A percentile compares a stretch with the other conserved stretches of the same genome.
phyloP scores from a whole-genome alignment of 1,140 invertebrate species.

The Maniola jurtina region DNA sequence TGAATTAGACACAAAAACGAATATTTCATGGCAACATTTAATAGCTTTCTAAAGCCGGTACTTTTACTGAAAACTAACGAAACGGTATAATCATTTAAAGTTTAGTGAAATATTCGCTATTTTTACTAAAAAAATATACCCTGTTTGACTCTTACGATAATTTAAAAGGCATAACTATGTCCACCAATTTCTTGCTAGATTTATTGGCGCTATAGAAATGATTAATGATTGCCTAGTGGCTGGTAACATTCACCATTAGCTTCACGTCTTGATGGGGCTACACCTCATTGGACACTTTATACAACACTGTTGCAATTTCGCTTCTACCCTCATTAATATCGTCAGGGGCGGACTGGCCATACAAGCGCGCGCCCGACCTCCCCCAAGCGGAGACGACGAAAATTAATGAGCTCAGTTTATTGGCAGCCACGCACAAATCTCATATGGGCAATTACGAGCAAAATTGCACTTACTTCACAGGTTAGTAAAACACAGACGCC shows the following conservation, averaged over 20 bases:
- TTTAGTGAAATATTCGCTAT: conserved; percentile 26
- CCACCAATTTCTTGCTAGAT: conserved; percentile 28
- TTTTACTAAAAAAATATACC: conserved; percentile 19
- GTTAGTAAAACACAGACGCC: conserved; percentile 74
- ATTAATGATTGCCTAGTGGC: conserved; percentile 56
- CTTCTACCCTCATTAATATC: conserved; percentile 79
- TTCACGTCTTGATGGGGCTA: conserved; percentile 60
- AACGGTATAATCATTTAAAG: not conserved
- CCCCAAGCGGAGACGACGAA: conserved; percentile 75
- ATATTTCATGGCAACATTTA: conserved; percentile 22
- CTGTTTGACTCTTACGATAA: conserved; percentile 18
- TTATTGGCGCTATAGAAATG: conserved; percentile 38
- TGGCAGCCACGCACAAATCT: conserved; percentile 78
- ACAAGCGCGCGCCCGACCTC: conserved; percentile 75
- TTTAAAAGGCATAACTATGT: conserved; percentile 10
- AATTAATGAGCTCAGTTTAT: conserved; percentile 79
- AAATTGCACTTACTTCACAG: conserved; percentile 79
- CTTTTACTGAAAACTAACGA: not conserved
- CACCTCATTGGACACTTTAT: conserved; percentile 62
- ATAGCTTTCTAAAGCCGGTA: not conserved
- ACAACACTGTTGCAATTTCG: conserved; percentile 73
- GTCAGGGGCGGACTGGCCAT: conserved; percentile 80
- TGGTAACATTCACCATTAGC: conserved; percentile 67
- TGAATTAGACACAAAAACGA: conserved; percentile 12
- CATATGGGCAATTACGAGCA: conserved; percentile 78